phyloP scores from a whole-genome alignment of 1,140 invertebrate species.

The Sitobion miscanthi region DNA sequence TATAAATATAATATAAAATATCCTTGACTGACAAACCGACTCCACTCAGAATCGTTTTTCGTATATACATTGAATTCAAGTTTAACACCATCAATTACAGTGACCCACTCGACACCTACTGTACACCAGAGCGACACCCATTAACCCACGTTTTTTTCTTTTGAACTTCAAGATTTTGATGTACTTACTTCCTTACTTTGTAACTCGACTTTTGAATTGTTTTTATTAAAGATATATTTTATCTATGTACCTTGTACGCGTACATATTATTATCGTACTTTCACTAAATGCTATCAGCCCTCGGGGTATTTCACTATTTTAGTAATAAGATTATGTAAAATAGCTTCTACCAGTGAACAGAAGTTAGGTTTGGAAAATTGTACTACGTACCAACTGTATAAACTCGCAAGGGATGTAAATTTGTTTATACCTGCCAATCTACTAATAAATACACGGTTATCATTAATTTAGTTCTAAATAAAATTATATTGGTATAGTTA shows the following conservation, averaged over 20 bases:
- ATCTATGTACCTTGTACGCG: background rate
- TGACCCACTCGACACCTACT: too few relatives aligned
- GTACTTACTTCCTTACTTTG: background rate
- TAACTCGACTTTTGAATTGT: background rate
- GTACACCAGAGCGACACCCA: too few relatives aligned
- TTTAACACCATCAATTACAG: too few relatives aligned
- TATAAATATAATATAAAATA: too few relatives aligned
- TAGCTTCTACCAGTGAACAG: background rate
- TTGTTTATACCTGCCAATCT: background rate
- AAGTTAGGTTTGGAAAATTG: background rate
- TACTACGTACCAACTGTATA: background rate
- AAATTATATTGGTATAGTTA: background rate
- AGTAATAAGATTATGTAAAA: constrained; percentile 1
- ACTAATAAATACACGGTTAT: background rate
- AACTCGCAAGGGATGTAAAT: background rate
- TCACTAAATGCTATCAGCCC: too few relatives aligned
- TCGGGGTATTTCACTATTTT: background rate
- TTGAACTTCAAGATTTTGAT: background rate
- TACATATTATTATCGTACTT: background rate
- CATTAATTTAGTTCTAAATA: background rate
- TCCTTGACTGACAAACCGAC: too few relatives aligned
- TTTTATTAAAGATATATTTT: background rate
- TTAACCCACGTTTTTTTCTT: too few relatives aligned
- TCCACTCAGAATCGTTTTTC: too few relatives aligned
- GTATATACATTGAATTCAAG: too few relatives aligned